A percentile compares a stretch with the other conserved stretches of the same genome.
phyloP scores from a whole-genome alignment of 2,113 vertebrate species.

The Cyanistes caeruleus region DNA sequence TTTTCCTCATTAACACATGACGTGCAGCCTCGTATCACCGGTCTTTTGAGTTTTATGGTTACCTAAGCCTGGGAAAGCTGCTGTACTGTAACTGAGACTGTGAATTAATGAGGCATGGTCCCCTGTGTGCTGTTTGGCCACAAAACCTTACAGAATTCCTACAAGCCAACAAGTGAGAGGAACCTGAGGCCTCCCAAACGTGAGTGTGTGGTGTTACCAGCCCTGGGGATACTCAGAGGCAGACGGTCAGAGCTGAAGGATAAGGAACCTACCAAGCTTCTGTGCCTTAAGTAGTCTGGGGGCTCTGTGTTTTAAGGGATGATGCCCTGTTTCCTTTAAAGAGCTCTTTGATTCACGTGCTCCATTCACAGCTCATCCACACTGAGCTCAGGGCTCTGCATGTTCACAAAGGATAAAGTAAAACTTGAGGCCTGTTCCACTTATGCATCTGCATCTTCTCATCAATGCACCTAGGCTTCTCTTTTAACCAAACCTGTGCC shows the following conservation, averaged over 20 bases:
- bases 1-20: background rate
- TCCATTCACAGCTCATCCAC: background rate
- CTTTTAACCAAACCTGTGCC: background rate
- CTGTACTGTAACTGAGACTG: background rate
- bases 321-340: background rate
- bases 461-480: background rate
- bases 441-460: background rate
- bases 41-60: background rate
- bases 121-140: background rate
- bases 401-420: background rate
- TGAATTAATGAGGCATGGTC: background rate
- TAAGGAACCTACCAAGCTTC: background rate
- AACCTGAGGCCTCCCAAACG: background rate
- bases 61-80: background rate
- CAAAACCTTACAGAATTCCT: background rate
- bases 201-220: too few species aligned
- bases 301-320: background rate
- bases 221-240: background rate
- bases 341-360: accelerated
- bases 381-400: background rate
- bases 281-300: background rate
- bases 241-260: background rate
- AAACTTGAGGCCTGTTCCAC: background rate
- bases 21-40: background rate
- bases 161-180: background rate